Conservation (phyloP, 1,140 invertebrate genomes). For the Ladona fulva region DNA sequence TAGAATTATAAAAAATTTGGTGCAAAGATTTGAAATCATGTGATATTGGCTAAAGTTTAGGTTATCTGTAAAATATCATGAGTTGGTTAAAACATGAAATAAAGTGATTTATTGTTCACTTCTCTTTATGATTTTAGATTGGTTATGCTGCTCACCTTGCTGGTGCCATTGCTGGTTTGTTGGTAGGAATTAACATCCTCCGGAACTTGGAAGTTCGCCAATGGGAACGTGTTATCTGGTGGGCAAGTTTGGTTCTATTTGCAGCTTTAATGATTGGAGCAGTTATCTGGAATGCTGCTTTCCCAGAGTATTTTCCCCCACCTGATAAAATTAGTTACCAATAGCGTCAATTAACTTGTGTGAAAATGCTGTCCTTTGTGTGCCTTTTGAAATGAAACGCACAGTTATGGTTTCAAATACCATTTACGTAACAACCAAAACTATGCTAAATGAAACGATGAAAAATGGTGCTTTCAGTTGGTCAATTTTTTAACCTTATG, state of each 20-base stretch:
- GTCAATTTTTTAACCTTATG: too few species aligned
- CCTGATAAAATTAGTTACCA: not conserved
- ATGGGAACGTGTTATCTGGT: conserved; percentile 75
- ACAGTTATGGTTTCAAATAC: too few species aligned
- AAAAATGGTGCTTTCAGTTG: too few species aligned
- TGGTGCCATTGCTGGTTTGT: conserved; percentile 78
- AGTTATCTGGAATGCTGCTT: conserved; percentile 65
- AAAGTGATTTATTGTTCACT: not conserved
- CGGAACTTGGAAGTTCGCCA: conserved; percentile 77
- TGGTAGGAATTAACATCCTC: conserved; percentile 85
- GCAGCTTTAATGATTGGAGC: conserved; percentile 63
- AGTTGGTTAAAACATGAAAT: not conserved
- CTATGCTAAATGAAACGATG: too few species aligned
- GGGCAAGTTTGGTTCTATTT: conserved; percentile 68
- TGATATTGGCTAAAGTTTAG: not conserved
- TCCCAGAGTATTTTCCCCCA: conserved; percentile 42
- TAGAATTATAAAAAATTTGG: not conserved
- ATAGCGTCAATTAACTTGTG: not conserved
- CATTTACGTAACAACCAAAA: too few species aligned
- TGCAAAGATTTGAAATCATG: too few species aligned
- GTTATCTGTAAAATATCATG: conserved; percentile 7
- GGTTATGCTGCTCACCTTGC: conserved; percentile 85
- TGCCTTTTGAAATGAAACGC: not conserved
- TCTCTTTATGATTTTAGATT: conserved; percentile 39
- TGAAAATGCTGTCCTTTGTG: not conserved